Base-by-base conservation (phyloP, 2,113 vertebrate genomes). In the Myotis davidii region DNA sequence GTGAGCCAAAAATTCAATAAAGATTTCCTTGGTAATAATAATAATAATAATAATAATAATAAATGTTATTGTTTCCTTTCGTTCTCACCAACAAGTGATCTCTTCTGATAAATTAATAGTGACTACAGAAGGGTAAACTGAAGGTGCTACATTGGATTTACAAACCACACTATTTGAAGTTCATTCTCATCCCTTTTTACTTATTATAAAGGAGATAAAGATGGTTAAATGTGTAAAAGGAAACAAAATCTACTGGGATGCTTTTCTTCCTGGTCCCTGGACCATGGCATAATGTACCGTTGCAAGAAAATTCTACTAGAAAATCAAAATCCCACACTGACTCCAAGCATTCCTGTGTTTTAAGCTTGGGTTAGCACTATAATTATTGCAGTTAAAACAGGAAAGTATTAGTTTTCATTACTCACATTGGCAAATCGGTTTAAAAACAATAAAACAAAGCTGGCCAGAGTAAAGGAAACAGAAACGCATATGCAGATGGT, bases 261-360 rank as follows among this genome's bases (percentile, higher is more conserved):
- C 2, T 42, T 83, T 50, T 82, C 54, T 87, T 86, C 45, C 52
- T 90, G 17, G 37, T 73, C 67, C 50, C n/a, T 67, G 90, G 65
- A 45, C 6, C 61, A 85, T 91, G 11, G 21, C 32, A 56, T 64
- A 88, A 79, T n/a, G 69, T 73, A 14, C 8, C 6, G 42, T 4
- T 65, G 23, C 81, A 84, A 93, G 50, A 84, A 89, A 88, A 76
- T 61, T 48, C 45, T 85, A 5, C 23, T 18, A 18, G 72, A 88
- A 90, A 93, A 88, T 88, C 9, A 87, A 65, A 93, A 96, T 90
- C 82, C 76, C 45, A 67, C 17, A 85, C 21, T 87, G 34, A 90
- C 39, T 86, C 37, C 18, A 64, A 52, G 32, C 25, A 56, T 65
- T 85, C 77, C 82, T 90, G 11, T 70, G 52, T 69, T 74, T 87